phyloP scores from a whole-genome alignment of 2,888 invertebrate species.

The Phengaris alcon region DNA sequence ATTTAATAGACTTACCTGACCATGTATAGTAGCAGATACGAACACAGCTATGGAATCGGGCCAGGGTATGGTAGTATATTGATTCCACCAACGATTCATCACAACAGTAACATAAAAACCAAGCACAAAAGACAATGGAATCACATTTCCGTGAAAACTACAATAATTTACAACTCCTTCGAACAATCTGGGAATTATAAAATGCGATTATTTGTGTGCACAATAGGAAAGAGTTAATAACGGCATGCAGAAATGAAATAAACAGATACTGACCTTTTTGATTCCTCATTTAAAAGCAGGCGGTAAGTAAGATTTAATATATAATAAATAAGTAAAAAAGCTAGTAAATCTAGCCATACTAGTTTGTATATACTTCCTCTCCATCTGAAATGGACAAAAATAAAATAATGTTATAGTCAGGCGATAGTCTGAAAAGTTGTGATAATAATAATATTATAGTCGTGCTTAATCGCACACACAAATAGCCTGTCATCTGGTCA shows the following conservation, averaged over 20 bases:
- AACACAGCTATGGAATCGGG: slow-evolving; percentile 93
- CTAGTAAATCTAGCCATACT: slow-evolving; percentile 92
- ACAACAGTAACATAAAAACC: slow-evolving; percentile 96
- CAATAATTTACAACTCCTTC: slow-evolving; percentile 92
- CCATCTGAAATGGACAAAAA: slow-evolving; percentile 85
- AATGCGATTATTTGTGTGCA: background rate
- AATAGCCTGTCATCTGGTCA: too few species aligned
- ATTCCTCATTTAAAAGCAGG: slow-evolving; percentile 81
- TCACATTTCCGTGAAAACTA: slow-evolving; percentile 90
- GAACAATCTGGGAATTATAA: slow-evolving; percentile 81
- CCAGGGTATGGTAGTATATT: slow-evolving; percentile 91
- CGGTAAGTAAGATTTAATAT: slow-evolving; percentile 88
- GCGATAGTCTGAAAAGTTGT: background rate
- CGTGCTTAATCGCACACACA: too few species aligned
- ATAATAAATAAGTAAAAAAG: slow-evolving; percentile 89
- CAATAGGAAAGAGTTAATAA: background rate
- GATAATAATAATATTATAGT: too few species aligned
- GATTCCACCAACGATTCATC: slow-evolving; percentile 95
- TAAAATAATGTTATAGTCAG: background rate
- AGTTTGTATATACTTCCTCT: slow-evolving; percentile 96
- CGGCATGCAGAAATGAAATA: background rate
- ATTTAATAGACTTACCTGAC: slow-evolving; percentile 76
- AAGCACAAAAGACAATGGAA: slow-evolving; percentile 94
- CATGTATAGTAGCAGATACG: slow-evolving; percentile 90
- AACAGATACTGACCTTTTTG: slow-evolving; percentile 81